phyloP scores from a whole-genome alignment of 2,113 vertebrate species.

The western clawed frog (Xenopus tropicalis) region DNA sequence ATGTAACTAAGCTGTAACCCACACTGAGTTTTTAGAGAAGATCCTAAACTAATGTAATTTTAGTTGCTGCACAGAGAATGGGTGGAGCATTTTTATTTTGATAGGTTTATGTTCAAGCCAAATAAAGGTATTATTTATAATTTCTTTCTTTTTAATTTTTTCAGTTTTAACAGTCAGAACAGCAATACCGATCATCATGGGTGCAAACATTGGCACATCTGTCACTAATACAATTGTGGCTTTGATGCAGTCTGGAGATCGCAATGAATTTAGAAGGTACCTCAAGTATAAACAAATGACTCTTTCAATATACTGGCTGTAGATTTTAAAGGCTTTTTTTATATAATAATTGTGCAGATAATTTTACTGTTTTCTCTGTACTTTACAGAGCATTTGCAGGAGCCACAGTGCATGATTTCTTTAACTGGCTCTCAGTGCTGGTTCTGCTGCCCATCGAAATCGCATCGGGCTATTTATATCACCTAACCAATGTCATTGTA shows the following conservation, averaged over 20 bases:
- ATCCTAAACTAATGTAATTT: too few relatives aligned
- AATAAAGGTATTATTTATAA: too few relatives aligned
- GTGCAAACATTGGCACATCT: conserved; percentile 94
- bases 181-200: conserved; percentile 94
- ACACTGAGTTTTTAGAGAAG: too few relatives aligned
- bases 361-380: background rate
- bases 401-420: conserved; percentile 93
- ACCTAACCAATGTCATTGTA: conserved; percentile 74
- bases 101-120: too few relatives aligned
- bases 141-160: conserved; percentile 18
- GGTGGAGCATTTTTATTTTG: too few relatives aligned
- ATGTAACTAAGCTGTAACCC: too few relatives aligned
- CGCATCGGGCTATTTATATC: conserved; percentile 75
- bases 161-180: conserved; percentile 78
- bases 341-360: too few relatives aligned
- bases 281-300: background rate
- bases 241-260: conserved; percentile 89
- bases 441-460: conserved; percentile 83
- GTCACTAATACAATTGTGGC: conserved; percentile 95
- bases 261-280: conserved; percentile 93
- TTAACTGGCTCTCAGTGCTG: conserved; percentile 94
- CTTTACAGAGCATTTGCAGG: conserved; percentile 84
- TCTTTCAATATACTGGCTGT: too few relatives aligned
- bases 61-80: too few relatives aligned
- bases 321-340: too few relatives aligned